A percentile compares a stretch with the other conserved stretches of the same genome.
Evolutionary conservation across 2,888 invertebrate species (phyloP).

Genomic region (Eupithecia pulchellata): DNA sequence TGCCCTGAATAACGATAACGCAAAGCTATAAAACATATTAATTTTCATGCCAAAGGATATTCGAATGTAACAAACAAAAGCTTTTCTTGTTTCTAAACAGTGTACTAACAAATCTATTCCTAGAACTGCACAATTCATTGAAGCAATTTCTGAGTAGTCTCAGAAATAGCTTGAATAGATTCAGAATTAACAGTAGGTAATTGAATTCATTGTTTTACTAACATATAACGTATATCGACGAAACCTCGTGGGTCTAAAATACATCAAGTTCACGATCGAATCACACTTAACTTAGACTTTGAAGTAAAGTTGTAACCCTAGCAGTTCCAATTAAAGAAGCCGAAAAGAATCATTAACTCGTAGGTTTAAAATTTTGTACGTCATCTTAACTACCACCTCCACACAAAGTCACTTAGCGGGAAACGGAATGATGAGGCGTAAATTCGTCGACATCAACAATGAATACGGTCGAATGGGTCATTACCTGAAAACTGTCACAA

Average conservation of each 20-base stretch:
- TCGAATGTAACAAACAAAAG: neutral
- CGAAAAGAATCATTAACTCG: neutral
- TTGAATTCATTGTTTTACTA: neutral
- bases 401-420: slow-evolving; percentile 6
- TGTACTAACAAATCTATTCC: neutral
- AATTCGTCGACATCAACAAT: slow-evolving; percentile 32
- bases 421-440: slow-evolving; percentile 16
- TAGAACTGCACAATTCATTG: neutral
- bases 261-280: neutral
- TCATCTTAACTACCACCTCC: neutral
- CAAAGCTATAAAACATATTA: slow-evolving; percentile 17
- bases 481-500: slow-evolving; percentile 43
- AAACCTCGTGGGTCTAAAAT: neutral
- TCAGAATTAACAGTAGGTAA: no score
- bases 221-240: neutral
- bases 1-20: neutral
- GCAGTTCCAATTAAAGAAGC: neutral
- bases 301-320: neutral
- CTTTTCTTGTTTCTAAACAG: neutral
- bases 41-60: slow-evolving; percentile 10
- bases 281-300: neutral
- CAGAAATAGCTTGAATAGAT: no score
- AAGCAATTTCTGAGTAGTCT: neutral
- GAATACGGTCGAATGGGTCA: slow-evolving; percentile 36
- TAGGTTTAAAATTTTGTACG: neutral